A percentile compares a stretch with the other conserved stretches of the same genome.
Conservation (phyloP, 2,888 invertebrate species). For the Omphaloscelis lunosa region DNA sequence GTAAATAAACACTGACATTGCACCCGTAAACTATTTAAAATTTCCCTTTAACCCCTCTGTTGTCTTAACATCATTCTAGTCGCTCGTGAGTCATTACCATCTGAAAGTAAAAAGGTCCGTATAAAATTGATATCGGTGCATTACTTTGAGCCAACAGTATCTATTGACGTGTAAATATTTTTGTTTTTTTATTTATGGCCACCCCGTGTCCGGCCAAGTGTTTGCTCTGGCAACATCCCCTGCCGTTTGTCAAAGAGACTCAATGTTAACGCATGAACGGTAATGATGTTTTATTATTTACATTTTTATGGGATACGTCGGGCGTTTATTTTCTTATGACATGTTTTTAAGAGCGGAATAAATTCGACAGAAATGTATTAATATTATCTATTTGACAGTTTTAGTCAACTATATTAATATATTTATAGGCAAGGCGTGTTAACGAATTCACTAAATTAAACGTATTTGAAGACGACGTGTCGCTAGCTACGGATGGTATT, state of each 20-base stretch:
- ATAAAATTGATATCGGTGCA: slow-evolving; percentile 66
- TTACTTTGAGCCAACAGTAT: slow-evolving; percentile 67
- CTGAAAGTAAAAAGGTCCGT: slow-evolving; percentile 64
- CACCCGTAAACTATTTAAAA: slow-evolving; percentile 36
- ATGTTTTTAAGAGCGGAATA: slow-evolving; percentile 25
- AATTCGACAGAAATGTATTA: background rate
- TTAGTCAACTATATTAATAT: background rate
- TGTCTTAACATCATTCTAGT: slow-evolving; percentile 43
- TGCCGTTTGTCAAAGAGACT: slow-evolving; percentile 68
- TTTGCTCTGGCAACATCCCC: slow-evolving; percentile 66
- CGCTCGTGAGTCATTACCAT: slow-evolving; percentile 61
- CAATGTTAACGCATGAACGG: slow-evolving; percentile 67
- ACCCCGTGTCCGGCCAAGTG: slow-evolving; percentile 65
- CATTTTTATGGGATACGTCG: slow-evolving; percentile 67
- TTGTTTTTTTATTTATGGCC: slow-evolving; percentile 73
- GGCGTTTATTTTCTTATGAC: slow-evolving; percentile 55
- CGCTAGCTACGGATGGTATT: too few species aligned
- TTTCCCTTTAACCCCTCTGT: slow-evolving; percentile 37
- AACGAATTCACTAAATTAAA: too few species aligned
- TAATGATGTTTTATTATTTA: slow-evolving; percentile 70
- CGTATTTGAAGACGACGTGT: too few species aligned
- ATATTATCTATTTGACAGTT: background rate
- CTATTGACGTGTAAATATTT: slow-evolving; percentile 79
- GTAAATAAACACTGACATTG: slow-evolving; percentile 10
- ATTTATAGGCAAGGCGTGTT: background rate